Evolutionary conservation across 2,888 invertebrate species (phyloP), one percentile per base, ranked within the genome.

Genomic region (Euzophera pinguis): DNA sequence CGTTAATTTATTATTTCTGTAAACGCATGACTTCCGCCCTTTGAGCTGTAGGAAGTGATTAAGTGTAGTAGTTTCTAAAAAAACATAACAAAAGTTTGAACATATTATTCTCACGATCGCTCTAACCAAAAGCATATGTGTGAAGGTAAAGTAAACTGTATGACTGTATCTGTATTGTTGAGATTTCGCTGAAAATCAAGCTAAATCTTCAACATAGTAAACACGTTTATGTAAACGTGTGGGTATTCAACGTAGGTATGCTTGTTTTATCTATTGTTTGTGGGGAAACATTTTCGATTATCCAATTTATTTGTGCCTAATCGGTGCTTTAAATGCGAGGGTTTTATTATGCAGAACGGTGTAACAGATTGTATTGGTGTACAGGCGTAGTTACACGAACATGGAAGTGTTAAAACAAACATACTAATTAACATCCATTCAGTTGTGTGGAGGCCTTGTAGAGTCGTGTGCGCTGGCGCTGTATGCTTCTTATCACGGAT

Each of bases 21-120:
- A 81, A 83, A 78, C 75, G 74, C 81, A 81, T 69, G 79, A 82
- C 84, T 89, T 88, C 89, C 89, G 86, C 87, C 82, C 85, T 86
- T 85, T 79, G 77, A 76, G 73, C 75, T 81, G 81, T 86, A 87
- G 86, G 88, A 88, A 90, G 85, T 83, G 86, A 88, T 88, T 87
- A 82, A 81, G 75, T 81, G 75, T 67, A 76, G 73, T 64, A 60
- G 67, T 72, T 78, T 74, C 69, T 68, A 78, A 77, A 81, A 80
- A 83, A n/a, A 81, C 84, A 84, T 73, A 78, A 82, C 78, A 80
- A 82, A 78, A 78, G 71, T 80, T 81, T 72, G 72, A 73, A 72
- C 70, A 67, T 73, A 68, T 73, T 75, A 76, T 85, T 84, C 84
- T 81, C 82, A 82, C 80, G 80, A 75, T 67, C 67, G 68, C 55